Evolutionary conservation across 2,888 invertebrate species (phyloP).

Genomic region (Eretmocerus hayati): DNA sequence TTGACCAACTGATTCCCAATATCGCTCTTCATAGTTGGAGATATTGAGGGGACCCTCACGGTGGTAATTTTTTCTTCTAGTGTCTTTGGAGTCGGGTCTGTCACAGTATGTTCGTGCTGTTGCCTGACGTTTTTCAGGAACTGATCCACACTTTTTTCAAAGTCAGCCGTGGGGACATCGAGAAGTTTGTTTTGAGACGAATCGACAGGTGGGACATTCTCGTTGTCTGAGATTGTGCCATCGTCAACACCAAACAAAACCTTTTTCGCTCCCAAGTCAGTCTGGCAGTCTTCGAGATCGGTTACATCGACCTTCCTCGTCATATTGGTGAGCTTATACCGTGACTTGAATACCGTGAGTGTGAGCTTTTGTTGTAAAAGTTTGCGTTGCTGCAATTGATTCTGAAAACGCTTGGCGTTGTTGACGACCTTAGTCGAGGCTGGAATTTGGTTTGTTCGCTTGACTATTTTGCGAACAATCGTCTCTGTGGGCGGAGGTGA

Average conservation of each 20-base stretch:
- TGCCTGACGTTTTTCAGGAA: conserved; percentile 39
- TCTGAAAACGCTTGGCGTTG: conserved; percentile 38
- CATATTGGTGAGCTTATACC: conserved; percentile 11
- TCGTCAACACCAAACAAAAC: conserved; percentile 40
- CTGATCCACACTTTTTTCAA: conserved; percentile 41
- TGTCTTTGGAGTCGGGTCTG: too few species aligned
- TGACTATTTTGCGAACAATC: conserved; percentile 27
- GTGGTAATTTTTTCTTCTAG: too few species aligned
- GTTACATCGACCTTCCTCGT: conserved; percentile 6
- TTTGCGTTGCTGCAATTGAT: conserved; percentile 32
- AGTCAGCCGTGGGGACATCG: conserved; percentile 35
- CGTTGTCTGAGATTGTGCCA: conserved; percentile 36
- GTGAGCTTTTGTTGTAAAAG: conserved; percentile 30
- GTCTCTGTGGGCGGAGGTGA: not conserved
- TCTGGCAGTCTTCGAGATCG: not conserved
- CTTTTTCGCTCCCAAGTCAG: conserved; percentile 30
- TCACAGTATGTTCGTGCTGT: conserved; percentile 31
- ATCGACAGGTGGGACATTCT: conserved; percentile 5
- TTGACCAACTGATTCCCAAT: too few species aligned
- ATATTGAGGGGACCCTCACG: too few species aligned
- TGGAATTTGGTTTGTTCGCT: conserved; percentile 27
- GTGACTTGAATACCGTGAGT: conserved; percentile 4
- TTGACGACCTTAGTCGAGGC: conserved; percentile 37
- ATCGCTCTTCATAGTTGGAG: too few species aligned
- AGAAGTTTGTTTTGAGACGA: conserved; percentile 19